Conservation (phyloP, 2,113 vertebrate genomes). For the Epinephelus moara region DNA sequence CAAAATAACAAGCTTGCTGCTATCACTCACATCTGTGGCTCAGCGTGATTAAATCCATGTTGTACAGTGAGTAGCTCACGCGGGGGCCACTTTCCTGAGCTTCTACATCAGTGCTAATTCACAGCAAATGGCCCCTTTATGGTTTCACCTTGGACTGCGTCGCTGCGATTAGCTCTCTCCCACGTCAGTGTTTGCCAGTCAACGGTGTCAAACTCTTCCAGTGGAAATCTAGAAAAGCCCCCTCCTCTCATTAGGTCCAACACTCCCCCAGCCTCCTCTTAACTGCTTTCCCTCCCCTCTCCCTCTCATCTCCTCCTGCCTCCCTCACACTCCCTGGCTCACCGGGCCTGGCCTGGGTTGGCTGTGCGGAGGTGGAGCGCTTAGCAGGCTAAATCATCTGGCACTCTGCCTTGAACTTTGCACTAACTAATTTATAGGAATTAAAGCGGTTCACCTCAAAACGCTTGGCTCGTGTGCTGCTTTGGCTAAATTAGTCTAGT, state of each 20-base stretch:
- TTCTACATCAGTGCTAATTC: slow-evolving; percentile 68
- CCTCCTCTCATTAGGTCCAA: slow-evolving; percentile 52
- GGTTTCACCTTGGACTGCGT: slow-evolving; percentile 61
- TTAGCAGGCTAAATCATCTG: slow-evolving; percentile 80
- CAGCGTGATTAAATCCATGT: slow-evolving; percentile 76
- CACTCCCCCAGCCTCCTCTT: slow-evolving; percentile 21
- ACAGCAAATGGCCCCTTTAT: slow-evolving; percentile 65
- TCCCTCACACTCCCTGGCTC: slow-evolving; percentile 45
- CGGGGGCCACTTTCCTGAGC: slow-evolving; percentile 55
- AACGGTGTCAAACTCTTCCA: slow-evolving; percentile 51
- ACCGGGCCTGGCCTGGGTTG: slow-evolving; percentile 60
- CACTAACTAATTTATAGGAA: slow-evolving; percentile 83
- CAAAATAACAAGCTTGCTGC: slow-evolving; percentile 78
- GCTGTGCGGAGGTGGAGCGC: slow-evolving; percentile 75
- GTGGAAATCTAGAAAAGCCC: slow-evolving; percentile 42
- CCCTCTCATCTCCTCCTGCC: slow-evolving; percentile 39
- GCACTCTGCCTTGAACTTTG: slow-evolving; percentile 80
- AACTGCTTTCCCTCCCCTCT: slow-evolving; percentile 36
- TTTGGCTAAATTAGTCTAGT: slow-evolving; percentile 59
- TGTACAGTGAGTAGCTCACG: slow-evolving; percentile 56
- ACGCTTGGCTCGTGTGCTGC: slow-evolving; percentile 56
- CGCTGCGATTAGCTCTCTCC: slow-evolving; percentile 49
- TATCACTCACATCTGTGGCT: slow-evolving; percentile 78
- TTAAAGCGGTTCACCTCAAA: slow-evolving; percentile 76
- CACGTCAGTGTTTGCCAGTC: slow-evolving; percentile 63